Base-by-base conservation (phyloP, 2,797 vertebrate species). In the Apogon talboti region DNA sequence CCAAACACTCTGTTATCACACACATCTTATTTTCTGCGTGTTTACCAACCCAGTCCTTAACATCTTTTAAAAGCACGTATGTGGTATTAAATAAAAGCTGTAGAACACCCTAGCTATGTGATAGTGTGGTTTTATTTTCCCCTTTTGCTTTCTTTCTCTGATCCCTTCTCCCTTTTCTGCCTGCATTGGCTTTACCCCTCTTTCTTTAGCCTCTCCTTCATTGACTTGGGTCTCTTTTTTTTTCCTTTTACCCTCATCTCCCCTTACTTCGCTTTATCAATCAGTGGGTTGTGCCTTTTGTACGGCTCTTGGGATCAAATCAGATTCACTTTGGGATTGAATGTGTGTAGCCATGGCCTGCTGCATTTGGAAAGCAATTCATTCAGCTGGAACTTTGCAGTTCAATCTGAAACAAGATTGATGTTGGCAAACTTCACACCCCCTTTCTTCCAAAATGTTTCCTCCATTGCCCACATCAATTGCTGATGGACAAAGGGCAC, bases 301-400 rank as follows among this genome's bases (percentile, higher is more conserved):
- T 87, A 87, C 78, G 75, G 87, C 87, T 86, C 89, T 84, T 67
- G 91, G 87, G 89, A 91, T 88, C 81, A 90, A 78, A 90, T 90
- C 79, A 87, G 88, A 92, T 91, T 84, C 84, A 87, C 87, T 88
- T 81, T 64, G 88, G 86, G 72, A 91, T 87, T 92, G 78, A 89
- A 81, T 79, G 76, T 55, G 58, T 89, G 74, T 76, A 84, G 82
- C 81, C 77, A 87, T 81, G 90, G 92, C 92, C 87, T 79, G 83
- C 74, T 87, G 74, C 83, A 89, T 90, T 87, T 84, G 84, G 92
- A 92, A 93, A 79, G 81, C 91, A 92, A 93, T 87, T 90, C 92
- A 85, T 62, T 80, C 69, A 76, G 85, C 88, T 79, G 71, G 71
- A 92, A 86, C 77, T 91, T 91, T 92, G 89, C 73, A 53, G 75